Evolutionary conservation across 1,140 invertebrate species (phyloP), one percentile per base, ranked within the genome.

Genomic region (Gonioctena quinquepunctata): DNA sequence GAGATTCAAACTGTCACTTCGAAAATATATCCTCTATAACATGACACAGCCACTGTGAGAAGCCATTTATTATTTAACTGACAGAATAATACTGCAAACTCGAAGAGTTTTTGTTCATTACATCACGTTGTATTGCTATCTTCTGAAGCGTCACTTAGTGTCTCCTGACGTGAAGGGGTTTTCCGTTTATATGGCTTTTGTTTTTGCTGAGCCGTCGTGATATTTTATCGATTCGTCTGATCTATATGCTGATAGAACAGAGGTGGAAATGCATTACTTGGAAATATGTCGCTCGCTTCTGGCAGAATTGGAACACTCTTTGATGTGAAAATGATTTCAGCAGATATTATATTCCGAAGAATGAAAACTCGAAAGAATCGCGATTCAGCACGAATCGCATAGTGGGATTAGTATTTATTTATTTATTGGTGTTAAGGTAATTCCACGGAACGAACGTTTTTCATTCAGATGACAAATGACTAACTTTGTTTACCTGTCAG

Each of bases 11-110:
- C 56, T 59, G 56, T 59, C 56, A 59, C 56, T 59, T 59, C 25
- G 56, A 59, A 59, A 59, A 59, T 22, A 59, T 59, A 59, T 59
- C 56, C 56, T n/a, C 26, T 59, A 25, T 11, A 59, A 26, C 56
- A 59, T 59, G 56, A 26, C 56, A 59, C 8, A 59, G 23, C 21
- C 56, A 26, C 21, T 25, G 23, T 3, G 56, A 54, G 26, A 59
- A 59, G 56, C 56, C 56, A 59, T 59, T 59, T 59, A 59, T 59
- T 59, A 59, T 59, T 42, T 28, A 59, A 59, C 21, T 59, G 56
- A 59, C 56, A 59, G 25, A 59, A 59, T 59, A 59, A 59, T 59
- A 23, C 56, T 26, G 56, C 56, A 59, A 59, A 59, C 56, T 59
- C 56, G 21, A 11, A 25, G 56, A 59, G 21, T 59, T 59, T 59